These are phyloP conservation scores for Polydrusus tereticollis DNA, from an alignment of 2,888 invertebrate genomes.

Conservation along the genomic window DNA sequence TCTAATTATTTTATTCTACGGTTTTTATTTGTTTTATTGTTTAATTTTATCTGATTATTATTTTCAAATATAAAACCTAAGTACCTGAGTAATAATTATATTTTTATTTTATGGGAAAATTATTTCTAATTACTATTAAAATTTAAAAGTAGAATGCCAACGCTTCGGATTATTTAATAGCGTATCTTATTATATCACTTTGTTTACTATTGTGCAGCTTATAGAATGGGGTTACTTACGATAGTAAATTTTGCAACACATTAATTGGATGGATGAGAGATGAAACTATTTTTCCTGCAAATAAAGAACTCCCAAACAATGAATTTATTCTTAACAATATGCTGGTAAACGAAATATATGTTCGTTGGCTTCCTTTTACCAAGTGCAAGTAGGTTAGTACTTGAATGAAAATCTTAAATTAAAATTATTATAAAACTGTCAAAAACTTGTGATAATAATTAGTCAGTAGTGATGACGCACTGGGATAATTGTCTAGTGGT, in stretches of 20 bases:
- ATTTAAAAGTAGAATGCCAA: constrained; percentile 37
- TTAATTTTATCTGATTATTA: not conserved
- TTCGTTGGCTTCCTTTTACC: constrained; percentile 27
- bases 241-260: constrained; percentile 39
- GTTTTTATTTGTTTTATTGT: not conserved
- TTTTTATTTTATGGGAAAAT: constrained; percentile 27
- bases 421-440: no score
- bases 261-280: constrained; percentile 42
- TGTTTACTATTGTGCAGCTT: constrained; percentile 24
- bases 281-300: constrained; percentile 30
- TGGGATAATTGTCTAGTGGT: no score
- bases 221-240: constrained; percentile 39
- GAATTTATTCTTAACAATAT: constrained; percentile 32
- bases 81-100: not conserved
- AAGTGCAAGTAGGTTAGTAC: constrained; percentile 22
- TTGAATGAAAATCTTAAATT: not conserved
- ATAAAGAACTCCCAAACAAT: constrained; percentile 41
- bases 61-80: not conserved
- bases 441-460: no score
- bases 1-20: no score
- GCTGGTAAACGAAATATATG: constrained; percentile 20
- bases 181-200: constrained; percentile 34
- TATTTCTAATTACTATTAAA: constrained; percentile 32
- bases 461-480: no score
- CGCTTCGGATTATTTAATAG: constrained; percentile 38